Evolutionary conservation across 2,888 invertebrate species (phyloP).

Genomic region (Netelia fuscicornis): DNA sequence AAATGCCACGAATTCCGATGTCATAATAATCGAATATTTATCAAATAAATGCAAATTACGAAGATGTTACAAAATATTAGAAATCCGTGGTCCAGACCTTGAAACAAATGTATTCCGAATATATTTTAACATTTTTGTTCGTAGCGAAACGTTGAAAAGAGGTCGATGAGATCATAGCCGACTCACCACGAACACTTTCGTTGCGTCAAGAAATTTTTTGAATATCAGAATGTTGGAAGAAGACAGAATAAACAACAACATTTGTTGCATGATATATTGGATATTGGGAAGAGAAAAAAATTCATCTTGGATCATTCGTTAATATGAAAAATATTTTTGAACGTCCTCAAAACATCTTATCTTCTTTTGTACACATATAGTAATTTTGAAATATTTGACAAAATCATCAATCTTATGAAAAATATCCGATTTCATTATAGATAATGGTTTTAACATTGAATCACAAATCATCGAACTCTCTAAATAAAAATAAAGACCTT

Average conservation of each 20-base stretch:
- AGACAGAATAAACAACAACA: neutral
- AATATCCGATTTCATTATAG: no score
- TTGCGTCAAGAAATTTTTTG: slow-evolving; percentile 30
- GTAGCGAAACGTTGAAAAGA: neutral
- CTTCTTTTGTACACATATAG: no score
- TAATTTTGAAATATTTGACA: no score
- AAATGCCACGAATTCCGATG: neutral
- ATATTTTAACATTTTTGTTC: slow-evolving; percentile 19
- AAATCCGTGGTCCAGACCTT: neutral
- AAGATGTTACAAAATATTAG: slow-evolving; percentile 1
- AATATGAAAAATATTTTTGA: slow-evolving; percentile 9
- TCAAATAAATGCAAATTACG: neutral
- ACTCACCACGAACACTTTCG: neutral
- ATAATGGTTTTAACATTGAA: no score
- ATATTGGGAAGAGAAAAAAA: slow-evolving; percentile 13
- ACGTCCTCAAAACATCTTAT: no score
- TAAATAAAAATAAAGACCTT: no score
- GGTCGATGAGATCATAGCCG: slow-evolving; percentile 6
- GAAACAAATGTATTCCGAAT: slow-evolving; percentile 37
- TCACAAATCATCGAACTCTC: no score
- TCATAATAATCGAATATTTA: neutral
- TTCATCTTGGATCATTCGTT: neutral
- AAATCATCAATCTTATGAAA: no score
- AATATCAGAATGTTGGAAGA: neutral
- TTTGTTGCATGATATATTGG: neutral